phyloP scores from a whole-genome alignment of 1,140 invertebrate genomes.

The Phymorhynchus buccinoides region DNA sequence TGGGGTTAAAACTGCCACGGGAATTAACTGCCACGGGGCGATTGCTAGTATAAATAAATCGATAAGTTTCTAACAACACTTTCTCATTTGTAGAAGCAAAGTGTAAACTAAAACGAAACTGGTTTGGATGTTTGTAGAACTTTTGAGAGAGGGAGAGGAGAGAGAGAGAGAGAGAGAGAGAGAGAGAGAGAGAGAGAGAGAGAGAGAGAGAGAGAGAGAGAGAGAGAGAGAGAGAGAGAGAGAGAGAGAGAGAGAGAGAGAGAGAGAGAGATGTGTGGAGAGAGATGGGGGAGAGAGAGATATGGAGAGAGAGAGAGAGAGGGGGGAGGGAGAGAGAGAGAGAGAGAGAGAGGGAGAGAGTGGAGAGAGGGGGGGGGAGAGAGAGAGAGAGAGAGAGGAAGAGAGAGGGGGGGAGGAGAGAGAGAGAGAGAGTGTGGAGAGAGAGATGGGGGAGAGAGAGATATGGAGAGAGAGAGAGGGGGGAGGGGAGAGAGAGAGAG shows the following conservation, averaged over 20 bases:
- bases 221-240: neutral
- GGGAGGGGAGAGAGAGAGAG: neutral
- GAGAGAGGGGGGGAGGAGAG: neutral
- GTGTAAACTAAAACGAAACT: no score
- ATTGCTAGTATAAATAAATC: no score
- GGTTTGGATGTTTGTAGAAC: no score
- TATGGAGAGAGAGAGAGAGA: neutral
- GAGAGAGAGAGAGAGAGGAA: conserved; percentile 3
- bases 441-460: neutral
- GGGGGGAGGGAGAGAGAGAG: neutral
- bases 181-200: conserved; percentile 26
- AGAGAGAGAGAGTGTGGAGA: neutral
- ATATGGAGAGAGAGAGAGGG: no score
- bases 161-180: neutral
- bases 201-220: conserved; percentile 24
- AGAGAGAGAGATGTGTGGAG: neutral
- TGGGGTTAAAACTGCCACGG: no score
- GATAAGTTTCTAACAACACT: no score
- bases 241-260: neutral
- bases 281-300: neutral
- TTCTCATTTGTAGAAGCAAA: no score
- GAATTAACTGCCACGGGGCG: no score
- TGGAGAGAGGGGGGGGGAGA: neutral
- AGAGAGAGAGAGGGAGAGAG: neutral
- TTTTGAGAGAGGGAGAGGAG: no score